phyloP scores from a whole-genome alignment of 2,888 invertebrate genomes.

The Fabriciana adippe region DNA sequence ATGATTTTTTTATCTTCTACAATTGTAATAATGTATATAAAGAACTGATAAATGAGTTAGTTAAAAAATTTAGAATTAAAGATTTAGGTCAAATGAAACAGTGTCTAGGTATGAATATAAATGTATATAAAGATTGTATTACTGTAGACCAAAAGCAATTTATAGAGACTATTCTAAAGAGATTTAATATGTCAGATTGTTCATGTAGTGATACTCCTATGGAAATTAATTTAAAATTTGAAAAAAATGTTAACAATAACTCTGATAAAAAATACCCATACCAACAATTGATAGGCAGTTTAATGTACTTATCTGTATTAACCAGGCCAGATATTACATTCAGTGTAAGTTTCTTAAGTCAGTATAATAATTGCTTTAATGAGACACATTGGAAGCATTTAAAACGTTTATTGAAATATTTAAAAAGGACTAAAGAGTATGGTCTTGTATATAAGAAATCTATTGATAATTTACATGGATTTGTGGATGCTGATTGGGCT shows the following conservation, averaged over 20 bases:
- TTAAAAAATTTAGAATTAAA: constrained; percentile 18
- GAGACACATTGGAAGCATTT: constrained; percentile 37
- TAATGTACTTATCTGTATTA: constrained; percentile 23
- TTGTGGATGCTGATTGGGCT: constrained; percentile 19
- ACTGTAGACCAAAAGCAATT: constrained; percentile 25
- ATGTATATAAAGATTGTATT: constrained; percentile 22
- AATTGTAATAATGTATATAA: not conserved
- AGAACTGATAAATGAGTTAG: not conserved
- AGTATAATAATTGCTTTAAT: constrained; percentile 37
- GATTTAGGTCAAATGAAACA: constrained; percentile 9
- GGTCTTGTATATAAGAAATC: constrained; percentile 6
- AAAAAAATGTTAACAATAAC: constrained; percentile 7
- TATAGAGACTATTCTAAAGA: constrained; percentile 20
- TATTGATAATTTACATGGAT: constrained; percentile 11
- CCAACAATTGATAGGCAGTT: constrained; percentile 18
- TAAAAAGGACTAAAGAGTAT: constrained; percentile 25
- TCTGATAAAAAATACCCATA: constrained; percentile 2
- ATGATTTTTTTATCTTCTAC: not conserved
- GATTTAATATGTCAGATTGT: constrained; percentile 23
- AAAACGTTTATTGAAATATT: constrained; percentile 35
- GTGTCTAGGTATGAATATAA: constrained; percentile 21
- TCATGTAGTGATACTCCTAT: constrained; percentile 14
- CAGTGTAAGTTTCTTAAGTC: constrained; percentile 32
- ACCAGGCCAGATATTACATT: constrained; percentile 19
- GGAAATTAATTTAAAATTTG: constrained; percentile 25